Conservation (phyloP, 2,888 invertebrate species). For the Liodrosophila aerea region DNA sequence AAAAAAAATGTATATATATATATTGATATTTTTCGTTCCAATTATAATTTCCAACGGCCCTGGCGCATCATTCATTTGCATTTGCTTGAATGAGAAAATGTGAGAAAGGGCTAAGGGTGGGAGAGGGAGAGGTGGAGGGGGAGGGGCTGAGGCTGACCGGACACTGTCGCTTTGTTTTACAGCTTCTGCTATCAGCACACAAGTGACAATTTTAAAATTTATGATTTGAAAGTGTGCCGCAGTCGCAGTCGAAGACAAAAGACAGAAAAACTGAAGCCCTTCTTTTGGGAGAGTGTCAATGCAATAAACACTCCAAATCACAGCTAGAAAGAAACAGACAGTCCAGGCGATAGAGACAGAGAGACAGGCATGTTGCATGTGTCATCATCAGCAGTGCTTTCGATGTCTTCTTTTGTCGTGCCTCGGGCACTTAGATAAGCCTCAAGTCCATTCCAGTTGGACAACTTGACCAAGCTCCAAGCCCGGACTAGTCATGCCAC, state of each 20-base stretch:
- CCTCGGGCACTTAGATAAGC: slow-evolving; percentile 69
- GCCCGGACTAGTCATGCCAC: too few relatives aligned
- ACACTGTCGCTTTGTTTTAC: slow-evolving; percentile 51
- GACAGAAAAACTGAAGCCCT: slow-evolving; percentile 10
- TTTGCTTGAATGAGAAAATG: slow-evolving; percentile 33
- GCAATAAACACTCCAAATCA: slow-evolving; percentile 69
- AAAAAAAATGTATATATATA: slow-evolving; percentile 50
- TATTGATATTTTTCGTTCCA: slow-evolving; percentile 30
- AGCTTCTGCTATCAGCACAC: slow-evolving; percentile 54
- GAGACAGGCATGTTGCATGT: slow-evolving; percentile 59
- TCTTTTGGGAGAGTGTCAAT: slow-evolving; percentile 60
- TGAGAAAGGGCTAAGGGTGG: slow-evolving; percentile 25
- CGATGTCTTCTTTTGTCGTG: slow-evolving; percentile 63
- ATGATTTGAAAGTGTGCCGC: slow-evolving; percentile 75
- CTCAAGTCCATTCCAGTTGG: slow-evolving; percentile 16
- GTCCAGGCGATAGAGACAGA: slow-evolving; percentile 4
- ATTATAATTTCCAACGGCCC: slow-evolving; percentile 71
- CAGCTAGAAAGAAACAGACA: neutral
- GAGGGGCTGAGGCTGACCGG: slow-evolving; percentile 12
- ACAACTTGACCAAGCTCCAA: slow-evolving; percentile 4
- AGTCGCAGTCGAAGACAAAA: slow-evolving; percentile 24
- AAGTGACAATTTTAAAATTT: slow-evolving; percentile 75
- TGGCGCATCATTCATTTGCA: slow-evolving; percentile 69
- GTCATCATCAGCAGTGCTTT: slow-evolving; percentile 59
- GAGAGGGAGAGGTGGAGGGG: neutral